Conservation (phyloP, 2,888 invertebrate species). For the Bombylius major region DNA sequence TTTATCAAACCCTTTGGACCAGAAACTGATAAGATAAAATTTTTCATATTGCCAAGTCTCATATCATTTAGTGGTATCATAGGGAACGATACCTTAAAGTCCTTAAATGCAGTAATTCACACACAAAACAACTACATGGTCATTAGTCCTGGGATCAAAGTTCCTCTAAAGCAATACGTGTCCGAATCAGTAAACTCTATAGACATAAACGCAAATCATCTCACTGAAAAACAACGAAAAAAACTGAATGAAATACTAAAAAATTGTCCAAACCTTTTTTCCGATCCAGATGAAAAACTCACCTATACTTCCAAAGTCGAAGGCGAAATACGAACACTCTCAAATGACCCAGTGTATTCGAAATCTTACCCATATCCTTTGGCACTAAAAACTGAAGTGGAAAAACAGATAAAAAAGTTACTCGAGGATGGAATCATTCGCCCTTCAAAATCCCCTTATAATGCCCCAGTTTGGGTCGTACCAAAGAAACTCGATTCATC, state of each 20-base stretch:
- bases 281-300: neutral
- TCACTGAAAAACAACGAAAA: too few species aligned
- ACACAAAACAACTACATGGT: conserved; percentile 7
- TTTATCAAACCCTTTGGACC: conserved; percentile 4
- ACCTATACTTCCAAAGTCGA: neutral
- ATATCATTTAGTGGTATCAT: conserved; percentile 7
- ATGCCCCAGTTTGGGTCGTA: conserved; percentile 10
- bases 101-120: conserved; percentile 5
- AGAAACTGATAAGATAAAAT: conserved; percentile 6
- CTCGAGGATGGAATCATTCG: conserved; percentile 6
- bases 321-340: neutral
- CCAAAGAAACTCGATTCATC: neutral
- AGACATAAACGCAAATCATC: too few species aligned
- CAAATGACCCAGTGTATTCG: neutral
- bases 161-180: too few species aligned
- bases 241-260: too few species aligned
- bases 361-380: neutral
- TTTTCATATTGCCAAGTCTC: conserved; percentile 7
- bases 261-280: neutral
- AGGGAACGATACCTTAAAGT: conserved; percentile 8
- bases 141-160: neutral
- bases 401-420: neutral
- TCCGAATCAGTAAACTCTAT: too few species aligned
- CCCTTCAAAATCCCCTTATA: conserved; percentile 12
- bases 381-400: neutral